Conservation (phyloP, 2,113 vertebrate genomes). For the Halichoerus grypus region DNA sequence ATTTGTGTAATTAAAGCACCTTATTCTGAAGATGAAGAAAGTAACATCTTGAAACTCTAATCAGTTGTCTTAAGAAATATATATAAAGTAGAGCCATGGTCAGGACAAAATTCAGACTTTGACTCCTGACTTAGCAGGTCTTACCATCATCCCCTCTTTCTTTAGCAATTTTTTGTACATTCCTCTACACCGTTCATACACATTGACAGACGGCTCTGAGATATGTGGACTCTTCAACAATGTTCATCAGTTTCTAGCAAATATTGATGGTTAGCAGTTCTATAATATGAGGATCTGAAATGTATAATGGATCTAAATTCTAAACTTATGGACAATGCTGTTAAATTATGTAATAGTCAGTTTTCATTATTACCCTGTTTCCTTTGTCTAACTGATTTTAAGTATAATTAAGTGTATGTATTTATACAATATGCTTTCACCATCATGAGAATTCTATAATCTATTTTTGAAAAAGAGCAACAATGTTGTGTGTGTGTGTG, state of each 20-base stretch:
- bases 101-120: not conserved
- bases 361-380: not conserved
- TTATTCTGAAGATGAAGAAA: not conserved
- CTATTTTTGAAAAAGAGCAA: not conserved
- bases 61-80: not conserved
- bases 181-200: not conserved
- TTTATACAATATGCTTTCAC: not conserved
- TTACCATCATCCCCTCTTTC: not conserved
- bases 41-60: not conserved
- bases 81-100: not conserved
- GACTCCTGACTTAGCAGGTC: not conserved
- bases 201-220: not conserved
- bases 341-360: not conserved
- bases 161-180: not conserved
- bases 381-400: constrained; percentile 1
- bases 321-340: not conserved
- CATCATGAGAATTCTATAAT: not conserved
- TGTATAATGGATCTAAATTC: not conserved
- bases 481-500: not conserved
- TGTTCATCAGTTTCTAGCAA: not conserved
- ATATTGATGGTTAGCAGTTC: not conserved
- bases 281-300: not conserved
- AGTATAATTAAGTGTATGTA: not conserved
- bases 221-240: not conserved
- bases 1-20: not conserved